phyloP scores from a whole-genome alignment of 1,140 invertebrate genomes.

The Pseudobourletiella spinata region DNA sequence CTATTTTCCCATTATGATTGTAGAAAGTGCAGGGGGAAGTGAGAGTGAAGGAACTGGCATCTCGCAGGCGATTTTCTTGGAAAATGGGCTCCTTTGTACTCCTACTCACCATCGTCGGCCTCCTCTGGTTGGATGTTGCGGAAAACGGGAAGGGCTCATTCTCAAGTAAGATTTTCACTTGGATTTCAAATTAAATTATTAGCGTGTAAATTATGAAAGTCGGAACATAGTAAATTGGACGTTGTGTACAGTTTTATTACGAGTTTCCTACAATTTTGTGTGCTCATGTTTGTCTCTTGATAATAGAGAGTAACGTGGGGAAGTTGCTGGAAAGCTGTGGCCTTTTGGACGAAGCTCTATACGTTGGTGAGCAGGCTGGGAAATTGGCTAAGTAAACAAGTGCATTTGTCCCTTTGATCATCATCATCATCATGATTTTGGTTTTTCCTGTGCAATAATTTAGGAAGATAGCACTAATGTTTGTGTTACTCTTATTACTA shows the following conservation, averaged over 20 bases:
- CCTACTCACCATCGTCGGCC: slow-evolving; percentile 19
- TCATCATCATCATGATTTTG: not conserved
- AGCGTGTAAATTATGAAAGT: no score
- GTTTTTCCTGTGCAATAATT: not conserved
- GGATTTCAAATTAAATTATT: no score
- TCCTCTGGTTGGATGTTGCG: slow-evolving; percentile 32
- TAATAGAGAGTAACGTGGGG: slow-evolving; percentile 33
- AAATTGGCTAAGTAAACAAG: slow-evolving; percentile 6
- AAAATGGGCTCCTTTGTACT: slow-evolving; percentile 25
- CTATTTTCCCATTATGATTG: not conserved
- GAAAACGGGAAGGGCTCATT: slow-evolving; percentile 34
- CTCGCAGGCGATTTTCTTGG: slow-evolving; percentile 29
- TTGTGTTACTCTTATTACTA: no score
- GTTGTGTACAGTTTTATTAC: no score
- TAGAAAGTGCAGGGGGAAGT: slow-evolving; percentile 32
- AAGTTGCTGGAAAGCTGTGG: slow-evolving; percentile 31
- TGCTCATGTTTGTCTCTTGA: no score
- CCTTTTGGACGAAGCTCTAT: slow-evolving; percentile 24
- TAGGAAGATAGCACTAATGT: no score
- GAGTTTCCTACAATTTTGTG: no score
- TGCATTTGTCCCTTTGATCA: not conserved
- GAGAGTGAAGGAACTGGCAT: slow-evolving; percentile 22
- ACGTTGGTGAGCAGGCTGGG: slow-evolving; percentile 1
- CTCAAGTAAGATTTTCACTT: slow-evolving; percentile 24
- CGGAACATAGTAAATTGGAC: no score